phyloP scores from a whole-genome alignment of 1,140 invertebrate genomes.

The Eupristina koningsbergeri region DNA sequence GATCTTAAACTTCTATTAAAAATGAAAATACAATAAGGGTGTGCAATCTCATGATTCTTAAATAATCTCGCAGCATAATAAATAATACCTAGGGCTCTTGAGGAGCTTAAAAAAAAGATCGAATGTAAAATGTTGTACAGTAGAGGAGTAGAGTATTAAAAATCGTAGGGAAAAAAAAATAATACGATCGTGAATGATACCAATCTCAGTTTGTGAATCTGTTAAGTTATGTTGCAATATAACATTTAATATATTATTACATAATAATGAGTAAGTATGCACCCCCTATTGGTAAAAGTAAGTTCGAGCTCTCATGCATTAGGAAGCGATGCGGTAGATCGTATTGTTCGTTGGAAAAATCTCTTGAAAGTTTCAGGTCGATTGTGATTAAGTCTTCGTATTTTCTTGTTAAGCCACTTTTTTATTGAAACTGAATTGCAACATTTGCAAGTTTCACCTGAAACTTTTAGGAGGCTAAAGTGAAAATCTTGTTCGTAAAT shows the following conservation, averaged over 20 bases:
- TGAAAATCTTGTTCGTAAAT: constrained; percentile 10
- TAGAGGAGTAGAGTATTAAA: constrained; percentile 71
- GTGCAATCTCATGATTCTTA: constrained; percentile 72
- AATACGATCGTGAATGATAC: constrained; percentile 67
- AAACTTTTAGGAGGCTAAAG: constrained; percentile 39
- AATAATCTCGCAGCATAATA: constrained; percentile 71
- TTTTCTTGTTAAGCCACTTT: constrained; percentile 41
- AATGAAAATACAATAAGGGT: constrained; percentile 53
- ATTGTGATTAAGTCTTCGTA: constrained; percentile 16
- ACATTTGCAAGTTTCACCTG: constrained; percentile 3
- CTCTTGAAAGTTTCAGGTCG: constrained; percentile 31
- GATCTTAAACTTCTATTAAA: constrained; percentile 39
- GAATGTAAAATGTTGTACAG: constrained; percentile 74
- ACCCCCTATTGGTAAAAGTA: constrained; percentile 43
- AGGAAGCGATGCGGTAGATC: constrained; percentile 32
- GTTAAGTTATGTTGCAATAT: constrained; percentile 71
- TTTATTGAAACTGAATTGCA: constrained; percentile 36
- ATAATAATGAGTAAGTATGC: constrained; percentile 52
- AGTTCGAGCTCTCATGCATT: constrained; percentile 17
- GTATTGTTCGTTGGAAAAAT: constrained; percentile 28
- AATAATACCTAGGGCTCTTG: constrained; percentile 59
- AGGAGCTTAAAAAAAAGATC: constrained; percentile 58
- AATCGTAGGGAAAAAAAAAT: constrained; percentile 54
- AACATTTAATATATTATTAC: constrained; percentile 70
- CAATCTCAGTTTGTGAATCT: constrained; percentile 73